Evolutionary conservation across 2,888 invertebrate genomes (phyloP), one percentile per base, ranked within the genome.

Genomic region (Ochlodes sylvanus): DNA sequence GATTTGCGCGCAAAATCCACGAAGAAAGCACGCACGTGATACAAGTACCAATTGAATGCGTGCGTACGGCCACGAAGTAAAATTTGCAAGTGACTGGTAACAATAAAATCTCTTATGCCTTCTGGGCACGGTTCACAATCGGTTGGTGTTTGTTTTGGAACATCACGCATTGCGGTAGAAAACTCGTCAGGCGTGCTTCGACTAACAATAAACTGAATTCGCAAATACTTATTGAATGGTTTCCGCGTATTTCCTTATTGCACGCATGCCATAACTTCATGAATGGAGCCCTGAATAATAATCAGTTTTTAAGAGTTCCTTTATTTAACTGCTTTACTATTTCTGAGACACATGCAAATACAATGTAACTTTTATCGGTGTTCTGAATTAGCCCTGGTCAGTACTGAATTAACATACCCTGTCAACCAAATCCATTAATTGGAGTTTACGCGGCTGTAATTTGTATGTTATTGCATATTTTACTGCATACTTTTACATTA

Each of bases 181-280:
- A 90, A 88, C 85, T 83, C 84, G 86, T 81, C 80, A 83, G 72
- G 75, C 90, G 89, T 92, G 91, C 80, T 71, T 74, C 72, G 90
- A 89, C 82, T 92, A 73, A 77, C 73, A 86, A 90, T 83, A 77
- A 80, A 82, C 77, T 77, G 81, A 86, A 89, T 90, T 91, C 83
- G 90, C 92, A 83, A 91, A 90, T 86, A 85, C 85, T 81, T 83
- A 80, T 83, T 82, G 82, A 84, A 87, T 84, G 82, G 83, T 83
- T 92, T 92, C 92, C 84, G 84, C 86, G 90, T 91, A 92, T 90
- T 90, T 92, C 90, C 90, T 92, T 84, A 89, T 90, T 89, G 90
- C 88, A 84, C 79, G 77, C 83, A 77, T 78, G 79, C 80, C 77
- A 80, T 85, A 79, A 77, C 82, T 78, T 86, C 80, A 86, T 91